Percentiles rank a stretch among this genome's conserved stretches.
These are phyloP conservation scores for Monarcha castaneiventris DNA, from an alignment of 2,113 vertebrate genomes.

Conservation along the genomic window DNA sequence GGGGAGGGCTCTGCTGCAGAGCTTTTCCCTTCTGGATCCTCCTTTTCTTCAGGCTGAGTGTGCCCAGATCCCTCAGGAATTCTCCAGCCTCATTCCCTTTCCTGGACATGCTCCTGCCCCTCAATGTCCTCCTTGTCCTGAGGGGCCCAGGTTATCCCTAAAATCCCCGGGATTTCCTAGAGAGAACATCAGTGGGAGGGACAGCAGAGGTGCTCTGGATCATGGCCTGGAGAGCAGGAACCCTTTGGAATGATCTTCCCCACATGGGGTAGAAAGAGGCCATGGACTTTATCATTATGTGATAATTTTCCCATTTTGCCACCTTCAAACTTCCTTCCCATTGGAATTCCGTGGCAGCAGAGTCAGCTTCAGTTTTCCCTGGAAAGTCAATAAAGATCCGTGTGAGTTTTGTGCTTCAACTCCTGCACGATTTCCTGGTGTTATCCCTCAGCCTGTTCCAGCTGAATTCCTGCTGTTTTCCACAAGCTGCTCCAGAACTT, in stretches of 20 bases:
- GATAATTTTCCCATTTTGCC: not conserved
- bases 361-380: not conserved
- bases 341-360: not conserved
- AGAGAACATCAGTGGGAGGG: rapidly evolving
- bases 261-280: not conserved
- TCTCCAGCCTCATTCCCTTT: not conserved
- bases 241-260: not conserved
- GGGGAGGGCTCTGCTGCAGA: too few relatives aligned
- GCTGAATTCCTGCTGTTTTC: not conserved
- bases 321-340: not conserved
- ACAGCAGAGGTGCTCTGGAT: not conserved
- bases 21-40: not conserved
- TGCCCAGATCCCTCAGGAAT: not conserved
- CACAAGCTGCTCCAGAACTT: not conserved
- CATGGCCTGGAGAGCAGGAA: not conserved
- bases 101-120: not conserved
- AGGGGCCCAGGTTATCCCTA: not conserved
- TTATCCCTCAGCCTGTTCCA: not conserved
- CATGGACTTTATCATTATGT: rapidly evolving
- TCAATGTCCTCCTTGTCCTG: not conserved
- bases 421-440: not conserved
- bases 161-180: not conserved
- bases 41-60: not conserved
- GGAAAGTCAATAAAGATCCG: rapidly evolving
- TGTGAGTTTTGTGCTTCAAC: not conserved